Base-by-base conservation (phyloP, 2,113 vertebrate genomes). In the Phylloscopus whistleri region DNA sequence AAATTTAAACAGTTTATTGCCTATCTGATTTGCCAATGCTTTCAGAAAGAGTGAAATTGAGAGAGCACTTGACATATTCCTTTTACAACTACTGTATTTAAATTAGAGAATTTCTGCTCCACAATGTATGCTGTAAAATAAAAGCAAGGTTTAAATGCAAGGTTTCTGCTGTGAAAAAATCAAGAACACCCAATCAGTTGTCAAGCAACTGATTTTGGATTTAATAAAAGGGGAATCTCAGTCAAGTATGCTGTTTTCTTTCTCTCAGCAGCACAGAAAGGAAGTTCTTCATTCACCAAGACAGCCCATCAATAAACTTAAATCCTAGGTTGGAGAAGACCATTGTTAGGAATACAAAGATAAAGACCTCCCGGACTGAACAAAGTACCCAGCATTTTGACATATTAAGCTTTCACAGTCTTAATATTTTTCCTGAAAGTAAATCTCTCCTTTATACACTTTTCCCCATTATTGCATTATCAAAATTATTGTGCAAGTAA, bases 361-460 rank as follows among this genome's bases (percentile, higher is more conserved):
- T 44, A 80, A 88, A 92, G 93, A 95, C 93, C 93, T 90, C 94
- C 91, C 11, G 0, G 67, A 39, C 63, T 67, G 95, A 95, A 95
- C 70, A 94, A 96, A 95, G 75, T 52, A 63, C 48, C 13, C 51
- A 94, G n/a, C 7, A 41, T 86, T 73, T 90, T 90, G 91, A 95
- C 55, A 79, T 59, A 91, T 27, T 77, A 69, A 91, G 67, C 55
- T 76, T 89, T 64, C n/a, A 63, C 18, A 64, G n/a, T 60, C 52
- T 27, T 75, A 63, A 59, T 87, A 82, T 84, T 78, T 77, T 92
- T 91, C 22, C 69, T 68, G 55, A 75, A 91, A 82, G 37, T 11
- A 89, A 84, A 72, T 21, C 5, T 60, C 19, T 74, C 39, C 37
- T 89, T 89, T 49, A 66, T 37, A 76, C 7, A 62, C 2, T 80